phyloP scores from a whole-genome alignment of 1,140 invertebrate genomes.

The Tribolium madens region DNA sequence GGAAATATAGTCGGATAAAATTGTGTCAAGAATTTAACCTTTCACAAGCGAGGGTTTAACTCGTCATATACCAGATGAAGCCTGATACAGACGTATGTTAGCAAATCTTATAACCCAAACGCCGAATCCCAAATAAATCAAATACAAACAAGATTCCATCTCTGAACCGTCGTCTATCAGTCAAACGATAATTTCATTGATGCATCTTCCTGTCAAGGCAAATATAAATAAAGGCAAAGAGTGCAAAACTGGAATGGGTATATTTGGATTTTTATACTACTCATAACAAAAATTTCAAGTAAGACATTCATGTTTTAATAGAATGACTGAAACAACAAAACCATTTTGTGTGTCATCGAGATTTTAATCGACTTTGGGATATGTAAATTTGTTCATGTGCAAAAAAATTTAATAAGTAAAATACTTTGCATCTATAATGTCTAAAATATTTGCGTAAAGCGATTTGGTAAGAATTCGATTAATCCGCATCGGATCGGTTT shows the following conservation, averaged over 20 bases:
- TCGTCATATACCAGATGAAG: neutral
- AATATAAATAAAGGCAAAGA: neutral
- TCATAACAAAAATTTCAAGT: no score
- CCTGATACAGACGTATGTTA: constrained; percentile 3
- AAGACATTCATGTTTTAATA: no score
- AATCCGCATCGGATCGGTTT: neutral
- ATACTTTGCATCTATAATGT: no score
- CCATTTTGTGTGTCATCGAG: no score
- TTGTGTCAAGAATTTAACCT: neutral
- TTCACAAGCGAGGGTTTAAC: neutral
- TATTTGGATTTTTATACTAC: neutral
- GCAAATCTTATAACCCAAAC: constrained; percentile 12
- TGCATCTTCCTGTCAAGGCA: neutral
- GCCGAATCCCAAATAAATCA: constrained; percentile 10
- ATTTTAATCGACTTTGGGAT: no score
- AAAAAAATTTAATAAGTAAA: no score
- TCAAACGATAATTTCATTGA: constrained; percentile 15
- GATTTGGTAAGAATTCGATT: neutral
- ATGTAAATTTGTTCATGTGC: no score
- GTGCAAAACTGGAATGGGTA: neutral
- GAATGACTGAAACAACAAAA: no score
- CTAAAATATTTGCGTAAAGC: no score
- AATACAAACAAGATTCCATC: constrained; percentile 15
- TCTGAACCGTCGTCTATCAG: constrained; percentile 16
- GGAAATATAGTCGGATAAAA: neutral